Evolutionary conservation across 2,113 vertebrate genomes (phyloP), one percentile per base, ranked within the genome.

Genomic region (Zootoca vivipara): DNA sequence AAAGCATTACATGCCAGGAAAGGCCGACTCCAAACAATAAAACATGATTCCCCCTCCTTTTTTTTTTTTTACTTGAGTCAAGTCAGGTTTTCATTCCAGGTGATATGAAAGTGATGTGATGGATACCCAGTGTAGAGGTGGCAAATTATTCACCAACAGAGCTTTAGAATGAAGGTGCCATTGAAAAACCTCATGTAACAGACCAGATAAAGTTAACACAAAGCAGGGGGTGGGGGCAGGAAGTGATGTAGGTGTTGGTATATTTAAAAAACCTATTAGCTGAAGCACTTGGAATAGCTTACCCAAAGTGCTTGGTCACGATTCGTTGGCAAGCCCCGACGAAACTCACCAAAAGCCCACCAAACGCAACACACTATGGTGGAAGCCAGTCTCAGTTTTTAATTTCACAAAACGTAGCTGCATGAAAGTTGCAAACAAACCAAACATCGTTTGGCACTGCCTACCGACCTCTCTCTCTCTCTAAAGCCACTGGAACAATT

Each of bases 1-100:
- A 87, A 87, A 82, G 78, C 64, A 82, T 87, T n/a, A 82, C 69
- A 82, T 42, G 67, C 16, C n/a, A 42, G 58, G 28, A 77, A 67
- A 65, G n/a, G 24, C 70, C 38, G 40, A 22, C 72, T 33, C 72
- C 62, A 18, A 83, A 77, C 80, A 88, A 75, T 38, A 65, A 77
- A 26, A 56, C 52, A 83, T 87, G 85, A 33, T 18, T 2, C 46
- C 46, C 46, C 46, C 46, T 2, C 46, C 1, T 0, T 46, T 65
- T 30, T 26, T 30, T 26, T 86, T 78, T 67, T 69, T 62, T 62
- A 38, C 30, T 75, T 46, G 30, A 67, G 58, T 35, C 30, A 77
- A 38, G 42, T 56, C 56, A 74, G 35, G 35, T 46, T 82, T 74
- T 87, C 3, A 46, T 18, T 9, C 40, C 12, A 42, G 26, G 42